Base-by-base conservation (phyloP, 2,797 vertebrate genomes). In the Poeciliopsis presidionis region DNA sequence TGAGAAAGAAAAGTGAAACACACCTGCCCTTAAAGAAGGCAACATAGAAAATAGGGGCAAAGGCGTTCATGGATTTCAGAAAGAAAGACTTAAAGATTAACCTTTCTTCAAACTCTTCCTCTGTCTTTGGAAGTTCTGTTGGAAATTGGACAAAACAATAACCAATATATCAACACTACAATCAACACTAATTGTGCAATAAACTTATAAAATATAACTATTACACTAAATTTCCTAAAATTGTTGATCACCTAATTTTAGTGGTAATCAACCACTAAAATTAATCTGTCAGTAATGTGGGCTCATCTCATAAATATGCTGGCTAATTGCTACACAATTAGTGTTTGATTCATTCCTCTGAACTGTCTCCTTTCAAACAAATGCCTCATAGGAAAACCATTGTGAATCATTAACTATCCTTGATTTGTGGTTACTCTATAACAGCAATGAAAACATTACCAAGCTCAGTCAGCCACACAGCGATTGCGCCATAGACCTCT, bases 11-110 rank as follows among this genome's bases (percentile, higher is more conserved):
- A 69, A n/a, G 39, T 45, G 41, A 45, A 30, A 46, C 67, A 7
- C n/a, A 99, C 98, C 98, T 97, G 94, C 98, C 98, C 94, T 99
- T 99, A 91, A 99, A 99, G 95, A 99, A 99, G 88, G 98, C 98
- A 95, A 99, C 98, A 20, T 99, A 99, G 96, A 99, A 99, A 93
- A 99, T 98, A 20, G 98, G 96, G 47, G 98, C 98, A 87, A 98
- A 99, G 78, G 98, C 96, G 81, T 99, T 99, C 94, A 99, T 98
- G 91, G 98, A 99, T 92, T 99, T 99, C 51, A 99, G 94, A 73
- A 99, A 95, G 89, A 99, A 99, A 77, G 98, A 97, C 89, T 99
- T 99, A 83, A 99, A 94, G 88, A 99, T 97, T 88, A 99, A 84
- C 70, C 96, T 96, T 78, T 99, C 98, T 93, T 98, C 97, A 94